A percentile compares a stretch with the other conserved stretches of the same genome.
phyloP scores from a whole-genome alignment of 2,113 vertebrate genomes.

The Urocynchramus pylzowi region DNA sequence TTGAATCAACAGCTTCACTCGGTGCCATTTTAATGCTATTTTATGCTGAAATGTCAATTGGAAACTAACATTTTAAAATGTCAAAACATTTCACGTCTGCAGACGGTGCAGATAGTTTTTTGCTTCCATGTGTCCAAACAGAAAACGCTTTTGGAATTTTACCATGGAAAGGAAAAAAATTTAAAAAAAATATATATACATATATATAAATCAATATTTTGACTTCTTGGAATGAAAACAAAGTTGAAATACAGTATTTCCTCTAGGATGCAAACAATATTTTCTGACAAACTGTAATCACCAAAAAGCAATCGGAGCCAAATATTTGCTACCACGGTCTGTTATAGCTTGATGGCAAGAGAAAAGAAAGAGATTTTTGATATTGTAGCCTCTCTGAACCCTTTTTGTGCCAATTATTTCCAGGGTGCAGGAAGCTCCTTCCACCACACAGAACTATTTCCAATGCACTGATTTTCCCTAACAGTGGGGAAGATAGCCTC shows the following conservation, averaged over 20 bases:
- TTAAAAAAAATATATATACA: background rate
- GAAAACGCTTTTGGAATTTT: conserved; percentile 4
- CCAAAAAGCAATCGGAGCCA: background rate
- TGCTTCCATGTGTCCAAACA: conserved; percentile 45
- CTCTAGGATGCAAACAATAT: background rate
- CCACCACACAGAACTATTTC: background rate
- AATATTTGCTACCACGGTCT: background rate
- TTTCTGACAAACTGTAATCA: conserved; percentile 33
- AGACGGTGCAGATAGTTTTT: background rate
- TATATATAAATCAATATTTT: conserved; percentile 3
- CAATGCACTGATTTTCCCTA: background rate
- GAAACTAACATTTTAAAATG: conserved; percentile 56
- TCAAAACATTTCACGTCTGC: conserved; percentile 56
- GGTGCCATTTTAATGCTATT: conserved; percentile 29
- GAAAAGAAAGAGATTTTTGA: background rate
- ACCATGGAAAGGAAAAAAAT: background rate
- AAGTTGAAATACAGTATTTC: background rate
- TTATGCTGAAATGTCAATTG: conserved; percentile 58
- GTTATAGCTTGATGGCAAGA: background rate
- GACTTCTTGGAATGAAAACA: conserved; percentile 19
- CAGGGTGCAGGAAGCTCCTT: background rate
- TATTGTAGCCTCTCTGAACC: background rate
- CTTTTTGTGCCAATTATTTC: background rate
- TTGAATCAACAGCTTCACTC: conserved; percentile 30
- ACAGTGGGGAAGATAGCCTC: fast-evolving